Percentiles rank a stretch among this genome's conserved stretches.
phyloP scores from a whole-genome alignment of 2,797 vertebrate genomes.

The Sebastes dallii region DNA sequence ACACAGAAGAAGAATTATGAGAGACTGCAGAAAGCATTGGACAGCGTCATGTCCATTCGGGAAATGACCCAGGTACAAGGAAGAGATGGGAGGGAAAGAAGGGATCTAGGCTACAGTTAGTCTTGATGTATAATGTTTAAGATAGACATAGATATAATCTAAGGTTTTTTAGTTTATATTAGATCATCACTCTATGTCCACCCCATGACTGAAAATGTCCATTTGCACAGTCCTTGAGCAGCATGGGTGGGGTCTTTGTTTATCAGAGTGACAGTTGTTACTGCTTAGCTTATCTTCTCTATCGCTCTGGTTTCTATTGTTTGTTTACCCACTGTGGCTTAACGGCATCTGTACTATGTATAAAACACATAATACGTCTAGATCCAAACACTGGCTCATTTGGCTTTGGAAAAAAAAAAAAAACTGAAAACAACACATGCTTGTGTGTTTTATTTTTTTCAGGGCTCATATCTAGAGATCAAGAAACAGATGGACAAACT shows the following conservation, averaged over 20 bases:
- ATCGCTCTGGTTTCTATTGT: not conserved
- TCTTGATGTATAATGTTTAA: not conserved
- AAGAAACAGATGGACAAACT: slow-evolving; percentile 99
- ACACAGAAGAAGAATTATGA: slow-evolving; percentile 99
- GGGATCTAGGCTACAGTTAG: not conserved
- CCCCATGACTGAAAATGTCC: not conserved
- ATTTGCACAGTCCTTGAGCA: not conserved
- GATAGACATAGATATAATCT: not conserved
- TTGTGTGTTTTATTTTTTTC: slow-evolving; percentile 29
- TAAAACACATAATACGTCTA: not conserved
- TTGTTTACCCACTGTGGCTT: not conserved
- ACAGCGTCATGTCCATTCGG: slow-evolving; percentile 99
- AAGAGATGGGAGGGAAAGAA: not conserved
- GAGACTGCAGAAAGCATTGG: slow-evolving; percentile 97
- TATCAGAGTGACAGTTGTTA: not conserved
- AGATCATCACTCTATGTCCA: not conserved
- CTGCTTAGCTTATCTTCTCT: not conserved
- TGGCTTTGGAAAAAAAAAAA: not conserved
- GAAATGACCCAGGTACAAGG: slow-evolving; percentile 98
- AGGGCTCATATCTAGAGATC: slow-evolving; percentile 99
- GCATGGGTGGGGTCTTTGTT: not conserved
- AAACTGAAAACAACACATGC: not conserved
- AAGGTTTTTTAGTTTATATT: not conserved
- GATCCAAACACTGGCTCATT: not conserved
- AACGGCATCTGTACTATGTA: not conserved